These are phyloP conservation scores for Arenicola marina DNA, from an alignment of 2,888 invertebrate genomes.

Conservation along the genomic window DNA sequence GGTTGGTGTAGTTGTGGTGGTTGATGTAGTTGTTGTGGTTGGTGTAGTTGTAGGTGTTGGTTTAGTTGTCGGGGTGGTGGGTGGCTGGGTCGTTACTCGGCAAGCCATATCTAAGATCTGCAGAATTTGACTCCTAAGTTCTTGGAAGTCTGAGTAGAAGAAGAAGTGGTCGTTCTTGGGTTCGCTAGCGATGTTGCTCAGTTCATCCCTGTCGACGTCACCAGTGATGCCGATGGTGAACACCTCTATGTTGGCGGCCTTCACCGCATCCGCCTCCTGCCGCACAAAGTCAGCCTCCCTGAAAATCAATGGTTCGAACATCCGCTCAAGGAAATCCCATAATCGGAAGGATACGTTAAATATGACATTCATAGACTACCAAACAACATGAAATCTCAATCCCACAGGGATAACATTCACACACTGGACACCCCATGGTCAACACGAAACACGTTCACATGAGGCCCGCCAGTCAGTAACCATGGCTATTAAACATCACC, in stretches of 20 bases:
- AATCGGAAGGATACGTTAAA: no score
- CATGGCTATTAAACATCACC: no score
- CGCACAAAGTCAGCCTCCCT: no score
- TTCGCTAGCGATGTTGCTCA: neutral
- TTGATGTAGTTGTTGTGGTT: neutral
- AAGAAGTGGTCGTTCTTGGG: neutral
- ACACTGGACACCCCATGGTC: no score
- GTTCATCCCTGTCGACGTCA: neutral
- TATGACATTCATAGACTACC: no score
- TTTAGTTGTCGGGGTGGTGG: neutral
- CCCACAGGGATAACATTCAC: no score
- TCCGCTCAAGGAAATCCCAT: no score
- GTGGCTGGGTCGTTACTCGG: neutral
- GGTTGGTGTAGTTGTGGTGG: neutral
- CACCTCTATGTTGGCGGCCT: neutral
- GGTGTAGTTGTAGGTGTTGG: neutral
- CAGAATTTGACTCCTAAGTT: neutral
- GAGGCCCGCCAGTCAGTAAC: no score
- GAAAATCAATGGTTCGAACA: no score
- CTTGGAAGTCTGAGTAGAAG: neutral
- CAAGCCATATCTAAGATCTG: neutral
- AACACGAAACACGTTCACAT: no score
- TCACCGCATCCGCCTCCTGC: neutral
- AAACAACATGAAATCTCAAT: no score
- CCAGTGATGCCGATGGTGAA: slow-evolving; percentile 1